Evolutionary conservation across 2,797 vertebrate species (phyloP).

Genomic region (Rousettus madagascariensis): DNA sequence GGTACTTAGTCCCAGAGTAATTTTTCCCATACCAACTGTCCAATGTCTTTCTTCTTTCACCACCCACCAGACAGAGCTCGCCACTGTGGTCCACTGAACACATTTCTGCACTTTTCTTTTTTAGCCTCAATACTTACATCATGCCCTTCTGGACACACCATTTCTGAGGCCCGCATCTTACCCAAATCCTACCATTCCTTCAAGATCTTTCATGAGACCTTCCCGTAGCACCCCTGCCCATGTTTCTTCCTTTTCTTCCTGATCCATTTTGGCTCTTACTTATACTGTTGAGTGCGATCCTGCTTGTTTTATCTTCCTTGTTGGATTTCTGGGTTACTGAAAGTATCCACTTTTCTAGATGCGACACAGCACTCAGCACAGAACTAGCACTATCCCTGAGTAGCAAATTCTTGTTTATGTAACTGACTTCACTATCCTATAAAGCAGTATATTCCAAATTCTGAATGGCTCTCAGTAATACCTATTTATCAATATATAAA

Average conservation of each 20-base stretch:
- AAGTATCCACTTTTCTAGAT: background rate
- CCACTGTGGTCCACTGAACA: accelerated
- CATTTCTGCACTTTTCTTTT: background rate
- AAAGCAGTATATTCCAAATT: background rate
- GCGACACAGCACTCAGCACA: background rate
- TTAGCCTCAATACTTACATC: background rate
- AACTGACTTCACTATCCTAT: background rate
- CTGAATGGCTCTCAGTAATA: background rate
- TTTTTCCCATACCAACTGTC: background rate
- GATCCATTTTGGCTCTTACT: background rate
- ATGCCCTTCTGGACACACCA: background rate
- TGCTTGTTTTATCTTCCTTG: background rate
- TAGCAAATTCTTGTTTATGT: background rate
- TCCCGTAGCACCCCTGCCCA: background rate
- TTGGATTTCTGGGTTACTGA: background rate
- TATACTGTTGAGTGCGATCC: too few relatives aligned
- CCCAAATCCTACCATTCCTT: background rate
- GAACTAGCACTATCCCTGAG: background rate
- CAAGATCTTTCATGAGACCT: background rate
- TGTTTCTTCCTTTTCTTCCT: background rate
- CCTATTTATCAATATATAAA: background rate
- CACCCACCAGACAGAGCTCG: background rate
- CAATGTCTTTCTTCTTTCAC: background rate
- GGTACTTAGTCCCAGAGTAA: background rate
- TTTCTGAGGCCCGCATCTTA: background rate